A percentile compares a stretch with the other conserved stretches of the same genome.
Evolutionary conservation across 1,140 invertebrate genomes (phyloP).

Genomic region (Cephus cinctus): DNA sequence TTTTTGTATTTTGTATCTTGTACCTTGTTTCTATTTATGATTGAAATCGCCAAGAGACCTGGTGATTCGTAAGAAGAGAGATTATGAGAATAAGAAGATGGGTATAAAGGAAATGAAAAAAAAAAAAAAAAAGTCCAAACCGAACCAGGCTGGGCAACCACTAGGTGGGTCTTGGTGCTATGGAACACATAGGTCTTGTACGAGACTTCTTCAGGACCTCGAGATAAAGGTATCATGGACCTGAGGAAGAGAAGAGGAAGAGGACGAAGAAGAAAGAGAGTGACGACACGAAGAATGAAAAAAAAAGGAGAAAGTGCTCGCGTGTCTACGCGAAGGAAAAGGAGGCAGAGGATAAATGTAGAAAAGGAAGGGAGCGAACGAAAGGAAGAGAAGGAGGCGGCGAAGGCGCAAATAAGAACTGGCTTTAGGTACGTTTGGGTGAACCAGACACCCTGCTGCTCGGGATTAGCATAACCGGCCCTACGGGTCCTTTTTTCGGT

Average conservation of each 20-base stretch:
- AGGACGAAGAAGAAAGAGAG: conserved; percentile 4
- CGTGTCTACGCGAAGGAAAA: neutral
- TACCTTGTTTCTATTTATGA: too few species aligned
- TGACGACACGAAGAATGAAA: conserved; percentile 9
- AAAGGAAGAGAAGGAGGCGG: conserved; percentile 10
- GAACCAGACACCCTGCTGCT: conserved; percentile 14
- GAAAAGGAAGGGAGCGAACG: conserved; percentile 4
- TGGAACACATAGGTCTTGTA: too few species aligned
- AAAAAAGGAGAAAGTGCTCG: conserved; percentile 7
- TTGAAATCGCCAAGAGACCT: too few species aligned
- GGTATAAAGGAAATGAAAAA: too few species aligned
- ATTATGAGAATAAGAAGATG: too few species aligned
- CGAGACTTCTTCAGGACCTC: too few species aligned
- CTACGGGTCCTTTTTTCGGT: conserved; percentile 31
- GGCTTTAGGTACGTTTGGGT: conserved; percentile 23
- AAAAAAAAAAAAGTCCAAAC: too few species aligned
- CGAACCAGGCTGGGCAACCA: too few species aligned
- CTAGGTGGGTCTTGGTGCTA: too few species aligned
- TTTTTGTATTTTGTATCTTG: too few species aligned
- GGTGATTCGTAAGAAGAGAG: too few species aligned
- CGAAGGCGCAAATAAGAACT: conserved; percentile 23
- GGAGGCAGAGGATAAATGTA: neutral
- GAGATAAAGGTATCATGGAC: too few species aligned
- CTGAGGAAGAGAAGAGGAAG: conserved; percentile 5
- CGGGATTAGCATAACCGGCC: conserved; percentile 42